These are phyloP conservation scores for Percina caprodes DNA, from an alignment of 2,113 vertebrate genomes.

Conservation along the genomic window DNA sequence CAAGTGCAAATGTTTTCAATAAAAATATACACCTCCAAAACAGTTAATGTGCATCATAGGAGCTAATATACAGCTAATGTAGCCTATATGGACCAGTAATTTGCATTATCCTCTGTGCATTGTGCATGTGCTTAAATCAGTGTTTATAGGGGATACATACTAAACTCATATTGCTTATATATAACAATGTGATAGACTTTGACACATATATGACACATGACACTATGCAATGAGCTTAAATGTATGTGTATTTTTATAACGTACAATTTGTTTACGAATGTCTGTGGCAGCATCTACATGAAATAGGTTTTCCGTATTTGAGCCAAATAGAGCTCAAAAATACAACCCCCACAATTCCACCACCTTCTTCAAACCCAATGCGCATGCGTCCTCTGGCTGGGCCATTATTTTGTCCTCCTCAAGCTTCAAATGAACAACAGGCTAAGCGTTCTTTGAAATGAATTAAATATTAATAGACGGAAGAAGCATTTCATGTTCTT, in stretches of 20 bases:
- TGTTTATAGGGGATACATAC: background rate
- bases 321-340: constrained; percentile 3
- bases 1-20: background rate
- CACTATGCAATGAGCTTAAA: too few species aligned
- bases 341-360: constrained; percentile 79
- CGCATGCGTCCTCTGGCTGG: constrained; percentile 72
- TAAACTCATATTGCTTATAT: too few species aligned
- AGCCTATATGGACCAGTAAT: background rate
- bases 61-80: background rate
- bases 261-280: too few species aligned
- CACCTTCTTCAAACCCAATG: background rate
- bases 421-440: constrained; percentile 82
- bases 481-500: constrained; percentile 30
- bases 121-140: background rate
- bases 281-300: background rate
- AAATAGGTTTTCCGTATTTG: background rate
- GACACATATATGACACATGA: too few species aligned
- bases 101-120: background rate
- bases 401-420: constrained; percentile 83
- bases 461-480: constrained; percentile 74
- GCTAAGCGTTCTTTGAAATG: constrained; percentile 72
- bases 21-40: background rate
- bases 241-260: too few species aligned
- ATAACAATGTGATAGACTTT: too few species aligned
- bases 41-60: background rate